Conservation (phyloP, 2,888 invertebrate genomes). For the Chalcosyrphus nemorum region DNA sequence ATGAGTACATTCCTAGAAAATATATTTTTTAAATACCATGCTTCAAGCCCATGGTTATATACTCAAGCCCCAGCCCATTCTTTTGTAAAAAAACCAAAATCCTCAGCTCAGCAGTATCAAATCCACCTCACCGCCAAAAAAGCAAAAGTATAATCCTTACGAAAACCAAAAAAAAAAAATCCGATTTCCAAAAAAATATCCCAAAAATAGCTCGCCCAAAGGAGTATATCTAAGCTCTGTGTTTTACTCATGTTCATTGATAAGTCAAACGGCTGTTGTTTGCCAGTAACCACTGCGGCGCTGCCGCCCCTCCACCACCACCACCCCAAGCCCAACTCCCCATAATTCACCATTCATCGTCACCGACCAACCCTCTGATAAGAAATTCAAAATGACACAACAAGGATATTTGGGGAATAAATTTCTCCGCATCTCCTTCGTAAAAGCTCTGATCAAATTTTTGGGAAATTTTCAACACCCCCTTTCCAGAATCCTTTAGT, state of each 20-base stretch:
- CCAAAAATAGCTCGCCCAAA: slow-evolving; percentile 1
- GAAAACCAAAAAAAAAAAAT: slow-evolving; percentile 4
- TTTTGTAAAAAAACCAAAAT: slow-evolving; percentile 8
- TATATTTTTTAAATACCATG: neutral
- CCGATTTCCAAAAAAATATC: slow-evolving; percentile 16
- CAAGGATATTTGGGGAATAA: slow-evolving; percentile 24
- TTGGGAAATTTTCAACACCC: slow-evolving; percentile 3
- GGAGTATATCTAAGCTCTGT: slow-evolving; percentile 34
- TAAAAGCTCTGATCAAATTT: neutral
- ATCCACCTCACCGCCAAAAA: slow-evolving; percentile 17
- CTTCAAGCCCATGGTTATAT: too few species aligned
- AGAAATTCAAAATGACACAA: slow-evolving; percentile 5
- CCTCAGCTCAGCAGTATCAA: slow-evolving; percentile 11
- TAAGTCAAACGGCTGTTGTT: slow-evolving; percentile 60
- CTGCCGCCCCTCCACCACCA: too few species aligned
- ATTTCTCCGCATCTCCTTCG: slow-evolving; percentile 2
- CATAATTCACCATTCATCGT: slow-evolving; percentile 27
- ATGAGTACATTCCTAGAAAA: neutral
- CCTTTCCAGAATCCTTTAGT: neutral
- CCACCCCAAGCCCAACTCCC: too few species aligned
- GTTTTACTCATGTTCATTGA: slow-evolving; percentile 67
- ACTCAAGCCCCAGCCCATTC: too few species aligned
- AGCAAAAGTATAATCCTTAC: slow-evolving; percentile 27
- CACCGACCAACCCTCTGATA: neutral
- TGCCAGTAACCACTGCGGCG: slow-evolving; percentile 15